phyloP scores from a whole-genome alignment of 2,888 invertebrate species.

The Watsonalla binaria region DNA sequence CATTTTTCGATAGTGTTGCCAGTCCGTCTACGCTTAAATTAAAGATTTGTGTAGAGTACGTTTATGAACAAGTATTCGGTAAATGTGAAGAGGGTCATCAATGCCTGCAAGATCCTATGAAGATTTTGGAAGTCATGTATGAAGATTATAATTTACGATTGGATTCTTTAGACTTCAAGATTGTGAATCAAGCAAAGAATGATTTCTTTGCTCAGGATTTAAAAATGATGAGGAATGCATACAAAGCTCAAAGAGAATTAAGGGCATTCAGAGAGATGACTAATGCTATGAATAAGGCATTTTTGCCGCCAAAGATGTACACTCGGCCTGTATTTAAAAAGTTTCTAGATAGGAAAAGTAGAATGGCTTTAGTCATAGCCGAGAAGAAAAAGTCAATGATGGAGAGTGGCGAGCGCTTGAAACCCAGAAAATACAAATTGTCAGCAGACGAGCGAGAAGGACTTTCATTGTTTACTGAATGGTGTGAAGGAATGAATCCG shows the following conservation, averaged over 20 bases:
- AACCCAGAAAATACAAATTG: slow-evolving; percentile 47
- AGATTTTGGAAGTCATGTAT: slow-evolving; percentile 67
- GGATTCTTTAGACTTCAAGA: slow-evolving; percentile 63
- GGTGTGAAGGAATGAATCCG: slow-evolving; percentile 67
- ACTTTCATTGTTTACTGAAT: slow-evolving; percentile 59
- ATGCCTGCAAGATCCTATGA: slow-evolving; percentile 64
- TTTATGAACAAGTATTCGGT: slow-evolving; percentile 68
- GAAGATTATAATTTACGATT: slow-evolving; percentile 65
- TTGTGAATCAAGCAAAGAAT: slow-evolving; percentile 60
- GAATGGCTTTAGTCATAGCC: slow-evolving; percentile 36
- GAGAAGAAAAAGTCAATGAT: slow-evolving; percentile 35
- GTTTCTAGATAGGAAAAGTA: slow-evolving; percentile 55
- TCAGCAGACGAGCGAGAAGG: slow-evolving; percentile 55
- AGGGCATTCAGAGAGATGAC: slow-evolving; percentile 67
- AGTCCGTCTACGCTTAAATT: slow-evolving; percentile 59
- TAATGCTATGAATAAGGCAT: slow-evolving; percentile 67
- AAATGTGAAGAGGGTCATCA: slow-evolving; percentile 71
- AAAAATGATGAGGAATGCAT: slow-evolving; percentile 64
- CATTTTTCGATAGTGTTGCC: slow-evolving; percentile 64
- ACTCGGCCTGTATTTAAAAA: slow-evolving; percentile 48
- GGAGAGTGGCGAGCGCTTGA: slow-evolving; percentile 29
- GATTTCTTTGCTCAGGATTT: slow-evolving; percentile 68
- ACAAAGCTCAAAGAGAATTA: slow-evolving; percentile 60
- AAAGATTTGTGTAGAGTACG: slow-evolving; percentile 70
- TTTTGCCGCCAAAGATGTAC: slow-evolving; percentile 54